Conservation (phyloP, 1,140 invertebrate species). For the Odontomachus brunneus region DNA sequence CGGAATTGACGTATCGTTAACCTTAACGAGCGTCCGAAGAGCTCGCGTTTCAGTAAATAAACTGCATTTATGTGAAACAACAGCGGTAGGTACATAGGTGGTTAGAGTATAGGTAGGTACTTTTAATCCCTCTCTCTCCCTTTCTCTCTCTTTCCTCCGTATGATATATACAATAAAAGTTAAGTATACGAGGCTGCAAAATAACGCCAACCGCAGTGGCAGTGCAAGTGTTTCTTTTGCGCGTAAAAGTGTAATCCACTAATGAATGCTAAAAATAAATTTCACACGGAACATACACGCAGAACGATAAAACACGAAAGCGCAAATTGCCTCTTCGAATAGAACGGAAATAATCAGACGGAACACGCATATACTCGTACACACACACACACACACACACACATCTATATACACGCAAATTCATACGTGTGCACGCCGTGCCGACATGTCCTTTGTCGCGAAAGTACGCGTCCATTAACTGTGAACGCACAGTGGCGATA, state of each 20-base stretch:
- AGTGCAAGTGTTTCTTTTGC: constrained; percentile 10
- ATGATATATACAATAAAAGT: constrained; percentile 24
- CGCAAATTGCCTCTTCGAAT: neutral
- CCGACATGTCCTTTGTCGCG: neutral
- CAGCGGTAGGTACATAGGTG: neutral
- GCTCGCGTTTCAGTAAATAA: constrained; percentile 1
- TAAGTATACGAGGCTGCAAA: constrained; percentile 3
- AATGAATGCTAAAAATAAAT: constrained; percentile 44
- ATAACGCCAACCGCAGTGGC: constrained; percentile 2
- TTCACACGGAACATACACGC: neutral
- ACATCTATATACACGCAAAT: no score
- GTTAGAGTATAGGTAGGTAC: no score
- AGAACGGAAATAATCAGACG: neutral
- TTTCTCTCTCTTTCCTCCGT: neutral
- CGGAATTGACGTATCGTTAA: constrained; percentile 7
- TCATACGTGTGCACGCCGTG: no score
- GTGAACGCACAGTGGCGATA: no score
- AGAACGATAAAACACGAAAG: neutral
- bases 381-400: neutral
- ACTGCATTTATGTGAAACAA: constrained; percentile 8
- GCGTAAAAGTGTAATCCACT: constrained; percentile 13
- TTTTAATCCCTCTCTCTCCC: neutral
- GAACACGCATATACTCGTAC: no score
- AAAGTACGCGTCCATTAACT: neutral
- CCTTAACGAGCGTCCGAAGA: constrained; percentile 2